These are phyloP conservation scores for Zaprionus ornatus DNA, from an alignment of 1,140 invertebrate genomes.

Conservation along the genomic window DNA sequence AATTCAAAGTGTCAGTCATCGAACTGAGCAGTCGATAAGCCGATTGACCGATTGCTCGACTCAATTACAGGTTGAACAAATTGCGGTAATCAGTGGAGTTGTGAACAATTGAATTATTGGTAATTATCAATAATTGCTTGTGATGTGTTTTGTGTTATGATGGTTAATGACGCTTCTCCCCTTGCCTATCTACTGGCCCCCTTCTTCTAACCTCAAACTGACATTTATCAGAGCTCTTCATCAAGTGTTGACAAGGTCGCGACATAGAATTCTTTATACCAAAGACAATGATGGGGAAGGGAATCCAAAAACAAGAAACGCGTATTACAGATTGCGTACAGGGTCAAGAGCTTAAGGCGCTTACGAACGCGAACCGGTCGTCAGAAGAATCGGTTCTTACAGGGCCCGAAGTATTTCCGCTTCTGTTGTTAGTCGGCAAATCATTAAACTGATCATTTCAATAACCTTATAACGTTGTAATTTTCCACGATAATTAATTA, in stretches of 20 bases:
- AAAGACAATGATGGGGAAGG: background rate
- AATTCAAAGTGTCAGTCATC: constrained; percentile 71
- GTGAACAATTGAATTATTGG: constrained; percentile 3
- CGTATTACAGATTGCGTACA: constrained; percentile 6
- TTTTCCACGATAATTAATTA: constrained; percentile 11
- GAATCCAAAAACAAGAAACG: background rate
- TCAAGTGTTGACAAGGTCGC: constrained; percentile 19
- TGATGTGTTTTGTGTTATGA: background rate
- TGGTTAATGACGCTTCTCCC: background rate
- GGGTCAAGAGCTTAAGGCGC: constrained; percentile 20
- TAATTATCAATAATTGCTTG: background rate
- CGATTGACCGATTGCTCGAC: constrained; percentile 15
- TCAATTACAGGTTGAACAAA: background rate
- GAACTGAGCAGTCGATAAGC: constrained; percentile 28
- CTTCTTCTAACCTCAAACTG: background rate
- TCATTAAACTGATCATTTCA: constrained; percentile 26
- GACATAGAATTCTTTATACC: background rate
- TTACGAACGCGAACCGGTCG: constrained; percentile 17
- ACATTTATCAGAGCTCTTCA: background rate
- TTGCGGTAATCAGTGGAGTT: background rate
- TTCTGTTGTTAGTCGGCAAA: background rate
- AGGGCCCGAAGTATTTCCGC: constrained; percentile 4
- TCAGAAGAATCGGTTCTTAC: constrained; percentile 1
- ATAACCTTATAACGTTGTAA: constrained; percentile 28
- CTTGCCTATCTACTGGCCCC: background rate